These are phyloP conservation scores for Atopsyche davidsoni DNA, from an alignment of 1,140 invertebrate genomes.

Conservation along the genomic window DNA sequence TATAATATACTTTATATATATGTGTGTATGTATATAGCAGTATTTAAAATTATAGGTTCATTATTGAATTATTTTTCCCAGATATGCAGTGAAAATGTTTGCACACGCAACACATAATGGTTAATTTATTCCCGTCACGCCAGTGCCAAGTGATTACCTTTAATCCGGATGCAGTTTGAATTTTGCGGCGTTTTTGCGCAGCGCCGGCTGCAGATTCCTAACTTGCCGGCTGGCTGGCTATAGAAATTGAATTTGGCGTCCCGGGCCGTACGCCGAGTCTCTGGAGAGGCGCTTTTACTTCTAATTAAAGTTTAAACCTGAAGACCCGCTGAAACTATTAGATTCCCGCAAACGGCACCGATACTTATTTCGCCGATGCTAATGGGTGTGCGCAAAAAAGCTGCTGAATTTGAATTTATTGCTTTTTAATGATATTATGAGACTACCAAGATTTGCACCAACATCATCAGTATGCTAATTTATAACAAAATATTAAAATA, in stretches of 20 bases:
- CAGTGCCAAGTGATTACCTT: neutral
- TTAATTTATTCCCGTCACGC: no score
- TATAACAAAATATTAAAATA: no score
- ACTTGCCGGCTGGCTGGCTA: conserved; percentile 2
- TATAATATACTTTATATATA: no score
- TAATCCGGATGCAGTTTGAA: conserved; percentile 13
- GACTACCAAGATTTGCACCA: no score
- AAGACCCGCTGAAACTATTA: conserved; percentile 17
- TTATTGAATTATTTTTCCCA: no score
- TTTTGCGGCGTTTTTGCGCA: conserved; percentile 8
- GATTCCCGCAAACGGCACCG: conserved; percentile 17
- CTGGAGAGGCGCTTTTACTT: conserved; percentile 21
- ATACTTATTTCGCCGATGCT: conserved; percentile 11
- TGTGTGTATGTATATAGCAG: no score
- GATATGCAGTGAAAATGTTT: no score
- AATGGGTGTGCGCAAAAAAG: neutral
- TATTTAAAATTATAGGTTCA: no score
- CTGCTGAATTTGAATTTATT: no score
- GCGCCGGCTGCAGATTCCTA: conserved; percentile 10
- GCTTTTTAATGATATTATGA: no score
- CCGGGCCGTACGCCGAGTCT: neutral
- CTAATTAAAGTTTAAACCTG: conserved; percentile 22
- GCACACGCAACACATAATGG: no score
- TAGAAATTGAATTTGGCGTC: conserved; percentile 25
- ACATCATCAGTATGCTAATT: no score